phyloP scores from a whole-genome alignment of 2,888 invertebrate genomes.

The Aphidoletes aphidimyza region DNA sequence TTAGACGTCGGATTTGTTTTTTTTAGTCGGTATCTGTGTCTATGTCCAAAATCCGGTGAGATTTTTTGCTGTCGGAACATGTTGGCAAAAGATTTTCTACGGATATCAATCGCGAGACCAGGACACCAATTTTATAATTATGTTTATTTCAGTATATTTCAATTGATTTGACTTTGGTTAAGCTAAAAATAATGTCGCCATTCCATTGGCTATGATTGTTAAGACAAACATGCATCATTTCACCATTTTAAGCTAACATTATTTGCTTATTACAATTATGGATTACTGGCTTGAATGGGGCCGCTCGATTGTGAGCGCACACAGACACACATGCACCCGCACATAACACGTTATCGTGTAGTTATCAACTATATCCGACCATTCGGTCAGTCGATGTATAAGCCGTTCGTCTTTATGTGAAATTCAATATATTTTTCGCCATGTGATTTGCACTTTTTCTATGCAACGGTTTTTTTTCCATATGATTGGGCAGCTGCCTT shows the following conservation, averaged over 20 bases:
- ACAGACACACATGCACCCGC: neutral
- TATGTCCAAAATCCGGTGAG: no score
- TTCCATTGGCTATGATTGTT: no score
- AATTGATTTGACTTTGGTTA: no score
- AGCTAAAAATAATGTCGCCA: no score
- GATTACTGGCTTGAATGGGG: neutral
- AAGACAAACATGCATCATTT: constrained; percentile 19
- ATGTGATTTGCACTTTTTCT: neutral
- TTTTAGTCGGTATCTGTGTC: no score
- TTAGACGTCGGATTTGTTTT: no score
- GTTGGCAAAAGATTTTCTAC: neutral
- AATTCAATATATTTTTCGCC: neutral
- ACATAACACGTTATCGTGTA: constrained; percentile 28
- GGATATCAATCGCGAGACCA: neutral
- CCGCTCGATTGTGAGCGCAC: neutral
- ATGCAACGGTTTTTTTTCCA: neutral
- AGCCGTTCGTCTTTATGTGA: neutral
- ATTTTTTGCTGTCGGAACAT: no score
- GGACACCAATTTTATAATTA: neutral
- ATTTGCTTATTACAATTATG: constrained; percentile 7
- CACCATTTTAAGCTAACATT: neutral
- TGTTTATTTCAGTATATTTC: no score
- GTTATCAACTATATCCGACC: neutral
- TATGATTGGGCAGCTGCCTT: constrained; percentile 45
- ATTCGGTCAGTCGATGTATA: no score